phyloP scores from a whole-genome alignment of 2,888 invertebrate genomes.

The Volucella inflata region DNA sequence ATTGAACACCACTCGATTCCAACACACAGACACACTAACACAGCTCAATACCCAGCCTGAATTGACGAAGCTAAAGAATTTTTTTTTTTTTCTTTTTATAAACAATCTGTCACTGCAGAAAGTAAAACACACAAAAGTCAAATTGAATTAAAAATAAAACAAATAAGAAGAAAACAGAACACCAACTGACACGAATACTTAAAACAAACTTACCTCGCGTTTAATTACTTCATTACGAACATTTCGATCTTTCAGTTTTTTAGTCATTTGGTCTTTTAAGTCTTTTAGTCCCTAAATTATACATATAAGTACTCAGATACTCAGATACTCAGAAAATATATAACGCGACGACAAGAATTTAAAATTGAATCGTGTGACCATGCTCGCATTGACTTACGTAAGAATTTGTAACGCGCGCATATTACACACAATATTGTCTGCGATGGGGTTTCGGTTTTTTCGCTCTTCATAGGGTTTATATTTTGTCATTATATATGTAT shows the following conservation, averaged over 20 bases:
- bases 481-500: background rate
- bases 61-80: conserved; percentile 33
- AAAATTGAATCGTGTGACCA: conserved; percentile 70
- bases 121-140: conserved; percentile 30
- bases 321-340: conserved; percentile 29
- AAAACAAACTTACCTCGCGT: conserved; percentile 56
- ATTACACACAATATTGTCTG: conserved; percentile 24
- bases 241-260: conserved; percentile 51
- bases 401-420: conserved; percentile 66
- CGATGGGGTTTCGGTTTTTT: conserved; percentile 9
- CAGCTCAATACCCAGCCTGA: conserved; percentile 36
- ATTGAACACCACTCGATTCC: conserved; percentile 63
- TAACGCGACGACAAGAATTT: conserved; percentile 68
- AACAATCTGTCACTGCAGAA: conserved; percentile 66
- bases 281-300: too few relatives aligned
- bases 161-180: conserved; percentile 33
- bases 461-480: background rate
- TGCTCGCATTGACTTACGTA: conserved; percentile 69
- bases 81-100: conserved; percentile 36
- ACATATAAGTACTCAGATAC: too few relatives aligned
- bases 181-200: conserved; percentile 64
- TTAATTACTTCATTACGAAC: conserved; percentile 61
- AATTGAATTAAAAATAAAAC: conserved; percentile 24
- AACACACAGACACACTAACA: conserved; percentile 40
- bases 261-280: too few relatives aligned